Conservation (phyloP, 1,140 invertebrate genomes). For the Phenacoccus solenopsis region DNA sequence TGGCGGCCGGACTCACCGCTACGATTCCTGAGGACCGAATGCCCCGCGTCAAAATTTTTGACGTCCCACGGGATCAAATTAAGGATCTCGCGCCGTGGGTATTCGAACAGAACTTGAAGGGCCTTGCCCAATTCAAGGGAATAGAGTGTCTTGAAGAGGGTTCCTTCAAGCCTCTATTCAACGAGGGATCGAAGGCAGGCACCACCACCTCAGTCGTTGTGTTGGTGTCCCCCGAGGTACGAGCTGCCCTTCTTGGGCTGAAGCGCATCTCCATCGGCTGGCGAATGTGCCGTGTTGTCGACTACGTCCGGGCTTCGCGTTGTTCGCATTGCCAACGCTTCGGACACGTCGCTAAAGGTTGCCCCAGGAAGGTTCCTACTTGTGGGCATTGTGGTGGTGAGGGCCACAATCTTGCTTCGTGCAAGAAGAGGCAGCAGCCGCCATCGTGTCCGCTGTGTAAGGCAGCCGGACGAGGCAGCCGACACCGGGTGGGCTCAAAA, state of each 20-base stretch:
- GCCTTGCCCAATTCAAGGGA: no score
- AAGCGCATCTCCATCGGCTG: not conserved
- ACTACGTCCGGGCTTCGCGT: slow-evolving; percentile 6
- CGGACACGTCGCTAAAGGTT: slow-evolving; percentile 18
- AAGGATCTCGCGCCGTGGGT: no score
- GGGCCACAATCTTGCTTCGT: not conserved
- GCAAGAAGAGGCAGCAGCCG: not conserved
- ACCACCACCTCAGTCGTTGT: not conserved
- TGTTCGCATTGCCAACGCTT: slow-evolving; percentile 23
- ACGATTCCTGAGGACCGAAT: no score
- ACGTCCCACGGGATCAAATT: no score
- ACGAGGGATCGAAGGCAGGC: not conserved
- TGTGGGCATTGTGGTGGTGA: not conserved
- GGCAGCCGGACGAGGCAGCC: not conserved
- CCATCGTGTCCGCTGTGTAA: not conserved
- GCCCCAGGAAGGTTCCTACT: not conserved
- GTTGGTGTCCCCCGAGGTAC: not conserved
- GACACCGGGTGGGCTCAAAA: not conserved
- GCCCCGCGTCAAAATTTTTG: no score
- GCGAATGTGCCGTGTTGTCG: not conserved
- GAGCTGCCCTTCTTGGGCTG: not conserved
- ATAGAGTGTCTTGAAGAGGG: not conserved
- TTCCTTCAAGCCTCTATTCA: slow-evolving; percentile 3
- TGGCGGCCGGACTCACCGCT: no score
- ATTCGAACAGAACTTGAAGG: no score